Base-by-base conservation (phyloP, 2,888 invertebrate genomes). In the Callyntrura guangdongensis region DNA sequence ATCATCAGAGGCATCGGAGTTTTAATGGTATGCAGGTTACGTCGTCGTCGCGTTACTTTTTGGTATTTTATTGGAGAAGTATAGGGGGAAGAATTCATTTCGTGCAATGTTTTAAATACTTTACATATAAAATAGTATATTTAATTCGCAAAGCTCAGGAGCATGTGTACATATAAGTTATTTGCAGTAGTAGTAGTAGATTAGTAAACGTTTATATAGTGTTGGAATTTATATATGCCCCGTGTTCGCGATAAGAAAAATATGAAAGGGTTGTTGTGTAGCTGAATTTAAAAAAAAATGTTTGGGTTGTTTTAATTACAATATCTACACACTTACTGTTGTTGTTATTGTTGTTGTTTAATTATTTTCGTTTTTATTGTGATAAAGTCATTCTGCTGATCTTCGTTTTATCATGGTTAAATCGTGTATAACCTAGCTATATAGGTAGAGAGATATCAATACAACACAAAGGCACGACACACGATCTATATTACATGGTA, bases 341-440 rank as follows among this genome's bases (percentile, higher is more conserved):
- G 64, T 27, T 79, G 49, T 74, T 86, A 27, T 17, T 36, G 72
- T 47, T 79, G 49, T 79, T 87, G 81, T 81, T 53, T 69, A 36
- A 36, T 83, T 83, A 64, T 77, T 36, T n/a, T 36, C 36, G 6
- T 36, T 36, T 36, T 84, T 53, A 89, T 84, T 89, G 89, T 89
- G 89, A 89, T 89, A 89, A 72, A 89, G 89, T 89, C 89, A 89
- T 89, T 83, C 64, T 64, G 25, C 64, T 89, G 89, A 89, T 89
- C 89, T 84, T 89, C 77, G 89, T 64, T 64, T 74, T 47, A n/a
- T 25, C 86, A 86, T 59, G 27, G 56, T 82, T 74, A 77, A 3
- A 49, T 47, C 64, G 22, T 83, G 67, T 49, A 49, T 64, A 14
- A 36, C 36, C 36, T 64, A 74, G 14, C 45, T 72, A 25, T 36